Percentiles rank a stretch among this genome's conserved stretches.
Conservation (phyloP, 2,113 vertebrate genomes). For the Xiphorhynchus elegans region DNA sequence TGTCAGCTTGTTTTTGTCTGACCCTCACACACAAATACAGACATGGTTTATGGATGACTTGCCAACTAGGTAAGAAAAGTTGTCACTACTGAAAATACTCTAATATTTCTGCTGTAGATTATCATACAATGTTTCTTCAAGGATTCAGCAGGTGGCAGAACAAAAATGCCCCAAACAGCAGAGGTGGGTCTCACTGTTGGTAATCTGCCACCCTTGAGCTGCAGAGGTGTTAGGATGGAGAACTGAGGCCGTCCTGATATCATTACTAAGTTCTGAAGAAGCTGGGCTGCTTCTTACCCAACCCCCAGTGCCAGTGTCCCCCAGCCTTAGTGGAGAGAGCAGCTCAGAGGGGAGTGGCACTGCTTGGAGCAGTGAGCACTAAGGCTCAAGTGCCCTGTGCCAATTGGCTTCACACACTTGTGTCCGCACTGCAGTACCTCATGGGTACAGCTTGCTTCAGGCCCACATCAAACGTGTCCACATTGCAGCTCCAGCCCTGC, state of each 20-base stretch:
- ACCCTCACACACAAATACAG: background rate
- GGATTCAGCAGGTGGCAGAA: background rate
- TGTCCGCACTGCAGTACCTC: background rate
- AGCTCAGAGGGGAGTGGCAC: background rate
- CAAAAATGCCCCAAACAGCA: background rate
- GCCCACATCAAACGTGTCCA: background rate
- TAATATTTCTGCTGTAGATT: background rate
- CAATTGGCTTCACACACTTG: background rate
- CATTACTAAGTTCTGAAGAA: background rate
- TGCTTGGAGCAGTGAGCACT: background rate
- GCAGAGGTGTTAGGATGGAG: background rate
- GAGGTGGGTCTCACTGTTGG: background rate
- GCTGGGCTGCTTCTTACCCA: background rate
- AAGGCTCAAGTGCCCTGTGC: accelerated
- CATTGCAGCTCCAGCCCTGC: background rate
- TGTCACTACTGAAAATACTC: background rate
- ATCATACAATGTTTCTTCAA: background rate
- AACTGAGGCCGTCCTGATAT: background rate
- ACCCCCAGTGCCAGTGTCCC: background rate
- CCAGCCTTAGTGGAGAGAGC: background rate
- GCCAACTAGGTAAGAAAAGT: background rate
- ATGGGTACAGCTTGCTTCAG: background rate
- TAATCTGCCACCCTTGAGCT: background rate
- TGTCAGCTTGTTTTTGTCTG: background rate
- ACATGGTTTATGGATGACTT: background rate